A percentile compares a stretch with the other conserved stretches of the same genome.
These are phyloP conservation scores for Zosterops pallidus DNA, from an alignment of 2,113 vertebrate genomes.

Conservation along the genomic window DNA sequence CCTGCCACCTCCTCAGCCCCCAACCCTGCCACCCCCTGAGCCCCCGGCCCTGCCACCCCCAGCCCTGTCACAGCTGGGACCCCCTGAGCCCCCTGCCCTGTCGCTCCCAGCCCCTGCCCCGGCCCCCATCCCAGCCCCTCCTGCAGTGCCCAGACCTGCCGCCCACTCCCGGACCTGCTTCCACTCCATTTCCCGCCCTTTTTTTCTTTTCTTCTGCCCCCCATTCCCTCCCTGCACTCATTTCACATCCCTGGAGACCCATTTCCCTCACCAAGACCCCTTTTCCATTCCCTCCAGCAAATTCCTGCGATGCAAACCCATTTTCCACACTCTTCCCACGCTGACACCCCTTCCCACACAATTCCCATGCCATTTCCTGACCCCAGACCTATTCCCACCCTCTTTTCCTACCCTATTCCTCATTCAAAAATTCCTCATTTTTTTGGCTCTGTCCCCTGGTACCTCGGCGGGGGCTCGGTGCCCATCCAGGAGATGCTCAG, in stretches of 20 bases:
- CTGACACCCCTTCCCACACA: neutral
- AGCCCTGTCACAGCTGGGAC: too few species aligned
- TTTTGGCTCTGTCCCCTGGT: neutral
- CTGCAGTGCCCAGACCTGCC: neutral
- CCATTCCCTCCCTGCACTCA: neutral
- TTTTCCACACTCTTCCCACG: neutral
- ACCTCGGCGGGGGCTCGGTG: constrained; percentile 85
- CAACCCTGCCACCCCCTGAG: too few species aligned
- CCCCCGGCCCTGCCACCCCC: too few species aligned
- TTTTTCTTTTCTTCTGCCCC: neutral
- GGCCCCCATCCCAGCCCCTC: neutral
- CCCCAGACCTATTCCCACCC: neutral
- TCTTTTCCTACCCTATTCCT: neutral
- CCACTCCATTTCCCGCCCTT: neutral
- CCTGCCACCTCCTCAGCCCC: too few species aligned
- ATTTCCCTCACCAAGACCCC: neutral
- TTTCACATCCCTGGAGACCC: neutral
- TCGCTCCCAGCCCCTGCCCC: too few species aligned
- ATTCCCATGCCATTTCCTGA: neutral
- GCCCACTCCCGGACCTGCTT: neutral
- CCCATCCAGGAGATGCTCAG: constrained; percentile 86
- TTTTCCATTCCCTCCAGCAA: neutral
- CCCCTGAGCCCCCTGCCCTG: too few species aligned
- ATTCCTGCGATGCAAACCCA: neutral
- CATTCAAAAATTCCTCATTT: too few species aligned